Evolutionary conservation across 2,888 invertebrate genomes (phyloP).

Genomic region (Meteorus cinctellus): DNA sequence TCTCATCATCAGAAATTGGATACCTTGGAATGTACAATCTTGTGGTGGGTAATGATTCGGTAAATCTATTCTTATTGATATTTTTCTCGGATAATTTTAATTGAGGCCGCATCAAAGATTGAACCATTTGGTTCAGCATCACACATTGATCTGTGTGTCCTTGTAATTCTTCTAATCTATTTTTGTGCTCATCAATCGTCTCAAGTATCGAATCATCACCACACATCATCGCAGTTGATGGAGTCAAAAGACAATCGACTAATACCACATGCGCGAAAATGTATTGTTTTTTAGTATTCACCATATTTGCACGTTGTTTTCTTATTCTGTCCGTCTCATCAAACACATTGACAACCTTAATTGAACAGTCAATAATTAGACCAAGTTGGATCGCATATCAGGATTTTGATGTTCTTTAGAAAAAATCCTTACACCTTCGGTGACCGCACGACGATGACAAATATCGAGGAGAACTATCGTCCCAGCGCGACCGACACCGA

Average conservation of each 20-base stretch:
- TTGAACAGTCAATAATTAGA: background rate
- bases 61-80: slow-evolving; percentile 69
- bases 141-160: slow-evolving; percentile 66
- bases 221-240: slow-evolving; percentile 69
- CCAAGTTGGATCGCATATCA: background rate
- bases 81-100: slow-evolving; percentile 55
- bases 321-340: slow-evolving; percentile 55
- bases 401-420: no score
- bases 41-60: slow-evolving; percentile 67
- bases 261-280: slow-evolving; percentile 73
- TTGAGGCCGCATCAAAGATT: slow-evolving; percentile 50
- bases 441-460: slow-evolving; percentile 74
- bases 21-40: slow-evolving; percentile 69
- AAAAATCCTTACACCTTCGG: slow-evolving; percentile 62
- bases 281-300: slow-evolving; percentile 72
- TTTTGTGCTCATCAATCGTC: slow-evolving; percentile 59
- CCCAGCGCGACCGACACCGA: slow-evolving; percentile 79
- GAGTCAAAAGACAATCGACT: slow-evolving; percentile 70
- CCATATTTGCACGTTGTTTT: slow-evolving; percentile 63
- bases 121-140: slow-evolving; percentile 73
- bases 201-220: slow-evolving; percentile 64
- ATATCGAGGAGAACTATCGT: slow-evolving; percentile 78
- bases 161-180: slow-evolving; percentile 57
- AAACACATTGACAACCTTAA: slow-evolving; percentile 59
- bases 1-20: slow-evolving; percentile 66